These are phyloP conservation scores for Choristoneura rosaceana DNA, from an alignment of 2,888 invertebrate genomes.

Conservation along the genomic window DNA sequence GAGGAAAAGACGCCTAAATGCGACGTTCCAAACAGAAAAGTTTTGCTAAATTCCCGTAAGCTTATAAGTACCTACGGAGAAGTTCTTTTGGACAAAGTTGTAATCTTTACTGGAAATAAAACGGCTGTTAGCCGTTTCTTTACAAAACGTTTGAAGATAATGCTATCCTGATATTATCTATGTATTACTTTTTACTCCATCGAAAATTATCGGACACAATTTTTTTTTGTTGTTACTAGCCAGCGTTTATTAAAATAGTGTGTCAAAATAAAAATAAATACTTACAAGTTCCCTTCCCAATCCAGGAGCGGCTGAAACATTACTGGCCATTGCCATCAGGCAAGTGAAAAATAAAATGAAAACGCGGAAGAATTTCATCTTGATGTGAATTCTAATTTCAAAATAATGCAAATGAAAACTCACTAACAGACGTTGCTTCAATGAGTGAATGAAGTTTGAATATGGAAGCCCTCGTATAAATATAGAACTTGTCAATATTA, in stretches of 20 bases:
- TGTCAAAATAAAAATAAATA: not conserved
- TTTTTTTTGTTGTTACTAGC: too few relatives aligned
- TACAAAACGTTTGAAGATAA: not conserved
- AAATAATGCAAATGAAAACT: not conserved
- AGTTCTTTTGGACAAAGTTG: not conserved
- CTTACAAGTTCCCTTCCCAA: conserved; percentile 33
- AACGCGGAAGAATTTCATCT: conserved; percentile 37
- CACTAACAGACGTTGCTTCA: not conserved
- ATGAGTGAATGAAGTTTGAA: conserved; percentile 20
- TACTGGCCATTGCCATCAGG: conserved; percentile 33
- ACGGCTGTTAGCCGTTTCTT: not conserved
- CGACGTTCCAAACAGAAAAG: not conserved
- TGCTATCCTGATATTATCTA: too few relatives aligned
- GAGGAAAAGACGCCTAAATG: not conserved
- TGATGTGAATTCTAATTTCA: conserved; percentile 14
- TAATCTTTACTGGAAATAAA: conserved; percentile 3
- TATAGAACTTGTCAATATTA: conserved; percentile 9
- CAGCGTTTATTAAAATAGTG: too few relatives aligned
- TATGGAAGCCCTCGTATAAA: conserved; percentile 18
- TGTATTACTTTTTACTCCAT: too few relatives aligned
- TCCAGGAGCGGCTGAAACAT: conserved; percentile 26
- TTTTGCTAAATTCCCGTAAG: not conserved
- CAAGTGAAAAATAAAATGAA: conserved; percentile 39
- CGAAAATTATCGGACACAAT: too few relatives aligned
- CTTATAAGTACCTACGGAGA: not conserved